Evolutionary conservation across 2,797 vertebrate genomes (phyloP).

Genomic region (Darevskia mixta): DNA sequence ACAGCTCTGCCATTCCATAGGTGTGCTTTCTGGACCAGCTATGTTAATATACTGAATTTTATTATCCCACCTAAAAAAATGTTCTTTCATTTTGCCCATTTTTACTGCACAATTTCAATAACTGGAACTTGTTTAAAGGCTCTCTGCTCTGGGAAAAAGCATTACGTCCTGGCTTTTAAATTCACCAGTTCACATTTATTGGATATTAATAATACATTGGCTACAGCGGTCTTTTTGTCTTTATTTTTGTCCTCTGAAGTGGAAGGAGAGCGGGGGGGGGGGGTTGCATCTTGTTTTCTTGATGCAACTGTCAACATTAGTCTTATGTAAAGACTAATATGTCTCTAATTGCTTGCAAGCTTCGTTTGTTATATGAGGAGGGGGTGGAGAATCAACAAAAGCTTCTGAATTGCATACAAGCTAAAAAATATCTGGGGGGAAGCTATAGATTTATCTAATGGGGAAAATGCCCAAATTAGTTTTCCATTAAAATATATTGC

Average conservation of each 20-base stretch:
- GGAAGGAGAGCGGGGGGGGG: neutral
- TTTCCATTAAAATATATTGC: slow-evolving; percentile 70
- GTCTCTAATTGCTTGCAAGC: neutral
- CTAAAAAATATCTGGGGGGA: slow-evolving; percentile 39
- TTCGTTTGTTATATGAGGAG: slow-evolving; percentile 8
- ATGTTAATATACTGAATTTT: slow-evolving; percentile 57
- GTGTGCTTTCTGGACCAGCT: neutral
- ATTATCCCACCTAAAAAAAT: slow-evolving; percentile 65
- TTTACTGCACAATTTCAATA: slow-evolving; percentile 72
- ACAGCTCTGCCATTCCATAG: slow-evolving; percentile 31
- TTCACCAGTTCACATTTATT: slow-evolving; percentile 65
- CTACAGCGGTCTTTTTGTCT: slow-evolving; percentile 68
- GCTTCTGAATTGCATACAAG: slow-evolving; percentile 44
- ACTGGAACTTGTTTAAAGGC: slow-evolving; percentile 73
- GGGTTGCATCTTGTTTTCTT: slow-evolving; percentile 51
- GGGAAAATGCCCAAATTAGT: slow-evolving; percentile 70
- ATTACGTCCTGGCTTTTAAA: slow-evolving; percentile 65
- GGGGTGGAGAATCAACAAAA: slow-evolving; percentile 31
- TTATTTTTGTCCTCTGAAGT: slow-evolving; percentile 68
- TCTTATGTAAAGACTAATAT: slow-evolving; percentile 51
- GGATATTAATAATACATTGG: slow-evolving; percentile 77
- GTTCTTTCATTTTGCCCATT: slow-evolving; percentile 67
- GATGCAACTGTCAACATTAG: slow-evolving; percentile 47
- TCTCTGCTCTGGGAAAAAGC: slow-evolving; percentile 60
- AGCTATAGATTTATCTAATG: slow-evolving; percentile 49